These are phyloP conservation scores for Sclerurus mexicanus DNA, from an alignment of 2,113 vertebrate genomes.

Conservation along the genomic window DNA sequence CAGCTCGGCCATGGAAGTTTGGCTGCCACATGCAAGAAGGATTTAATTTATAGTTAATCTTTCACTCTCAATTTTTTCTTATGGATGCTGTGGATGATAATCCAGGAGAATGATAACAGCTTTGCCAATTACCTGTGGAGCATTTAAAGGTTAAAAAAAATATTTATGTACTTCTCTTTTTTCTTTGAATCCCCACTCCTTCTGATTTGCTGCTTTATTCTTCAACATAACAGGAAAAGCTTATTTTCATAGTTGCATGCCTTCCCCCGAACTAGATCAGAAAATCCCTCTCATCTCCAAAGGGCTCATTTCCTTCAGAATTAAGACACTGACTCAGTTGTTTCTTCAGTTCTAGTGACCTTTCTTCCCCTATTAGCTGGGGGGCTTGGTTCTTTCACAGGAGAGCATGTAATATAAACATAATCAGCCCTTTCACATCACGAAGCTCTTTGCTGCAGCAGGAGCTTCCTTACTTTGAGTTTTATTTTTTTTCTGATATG, in stretches of 20 bases:
- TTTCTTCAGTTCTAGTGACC: slow-evolving; percentile 44
- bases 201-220: not conserved
- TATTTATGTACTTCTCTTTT: not conserved
- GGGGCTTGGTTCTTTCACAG: not conserved
- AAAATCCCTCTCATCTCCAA: slow-evolving; percentile 38
- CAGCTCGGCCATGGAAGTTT: not conserved
- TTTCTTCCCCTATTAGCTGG: slow-evolving; percentile 17
- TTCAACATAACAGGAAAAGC: not conserved
- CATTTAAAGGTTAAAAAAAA: not conserved
- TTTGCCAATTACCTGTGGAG: not conserved
- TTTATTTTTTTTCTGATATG: not conserved
- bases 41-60: not conserved
- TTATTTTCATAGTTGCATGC: slow-evolving; percentile 25
- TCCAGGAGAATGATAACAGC: not conserved
- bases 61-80: not conserved
- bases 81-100: not conserved
- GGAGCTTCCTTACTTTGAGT: not conserved
- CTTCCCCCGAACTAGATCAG: slow-evolving; percentile 39
- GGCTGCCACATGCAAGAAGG: not conserved
- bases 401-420: slow-evolving; percentile 45
- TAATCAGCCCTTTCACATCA: slow-evolving; percentile 49
- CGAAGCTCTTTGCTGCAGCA: not conserved
- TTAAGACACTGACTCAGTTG: slow-evolving; percentile 43
- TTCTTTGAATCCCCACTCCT: not conserved
- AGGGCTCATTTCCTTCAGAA: slow-evolving; percentile 55